Conservation (phyloP, 2,797 vertebrate species). For the Halcyon chelicuti region DNA sequence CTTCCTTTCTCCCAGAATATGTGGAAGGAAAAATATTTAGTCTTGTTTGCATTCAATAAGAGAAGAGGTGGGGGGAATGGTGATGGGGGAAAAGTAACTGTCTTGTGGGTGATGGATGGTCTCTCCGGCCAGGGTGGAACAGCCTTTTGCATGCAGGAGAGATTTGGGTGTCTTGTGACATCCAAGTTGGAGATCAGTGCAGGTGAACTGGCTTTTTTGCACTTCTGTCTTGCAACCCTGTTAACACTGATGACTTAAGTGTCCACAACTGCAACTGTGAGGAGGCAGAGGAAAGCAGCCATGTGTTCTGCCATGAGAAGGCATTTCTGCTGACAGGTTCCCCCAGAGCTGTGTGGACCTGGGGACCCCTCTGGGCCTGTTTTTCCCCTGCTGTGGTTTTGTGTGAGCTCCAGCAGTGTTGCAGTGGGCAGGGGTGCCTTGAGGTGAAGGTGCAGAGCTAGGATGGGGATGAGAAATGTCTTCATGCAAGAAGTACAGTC, state of each 20-base stretch:
- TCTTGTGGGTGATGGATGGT: neutral
- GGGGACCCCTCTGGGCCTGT: neutral
- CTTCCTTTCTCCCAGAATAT: neutral
- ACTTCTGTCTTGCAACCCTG: neutral
- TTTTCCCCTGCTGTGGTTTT: neutral
- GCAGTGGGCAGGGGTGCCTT: neutral
- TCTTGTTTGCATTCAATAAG: neutral
- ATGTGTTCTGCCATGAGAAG: neutral
- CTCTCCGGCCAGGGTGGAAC: neutral
- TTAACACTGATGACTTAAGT: neutral
- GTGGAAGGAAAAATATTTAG: neutral
- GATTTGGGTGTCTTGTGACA: neutral
- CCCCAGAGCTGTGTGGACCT: neutral
- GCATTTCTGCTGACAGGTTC: neutral
- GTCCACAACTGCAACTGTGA: rapidly evolving
- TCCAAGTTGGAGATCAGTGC: rapidly evolving
- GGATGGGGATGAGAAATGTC: rapidly evolving
- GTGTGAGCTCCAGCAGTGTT: neutral
- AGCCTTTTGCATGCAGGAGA: neutral
- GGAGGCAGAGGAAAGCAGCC: neutral
- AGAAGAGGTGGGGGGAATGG: neutral
- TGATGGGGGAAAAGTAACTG: neutral
- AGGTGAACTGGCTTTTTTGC: neutral
- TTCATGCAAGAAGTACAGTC: rapidly evolving
- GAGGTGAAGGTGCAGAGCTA: neutral